Conservation (phyloP, 1,140 invertebrate genomes). For the Stratiolaelaps scimitus region DNA sequence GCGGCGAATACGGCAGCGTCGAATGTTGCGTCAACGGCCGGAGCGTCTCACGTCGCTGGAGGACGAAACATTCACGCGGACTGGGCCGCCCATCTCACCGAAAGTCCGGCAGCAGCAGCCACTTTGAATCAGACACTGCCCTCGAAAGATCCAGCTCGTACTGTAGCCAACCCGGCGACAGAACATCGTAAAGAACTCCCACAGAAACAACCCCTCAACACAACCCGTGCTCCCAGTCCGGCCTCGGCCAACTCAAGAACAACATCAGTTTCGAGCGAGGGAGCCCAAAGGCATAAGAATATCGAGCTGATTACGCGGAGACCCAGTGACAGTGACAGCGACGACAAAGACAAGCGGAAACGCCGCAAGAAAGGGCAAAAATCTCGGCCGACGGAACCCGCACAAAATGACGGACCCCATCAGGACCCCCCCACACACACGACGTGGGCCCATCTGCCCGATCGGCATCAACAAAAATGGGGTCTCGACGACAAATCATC, state of each 20-base stretch:
- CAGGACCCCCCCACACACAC: constrained; percentile 22
- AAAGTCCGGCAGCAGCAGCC: not conserved
- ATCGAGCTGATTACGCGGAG: constrained; percentile 9
- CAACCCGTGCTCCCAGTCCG: too few relatives aligned
- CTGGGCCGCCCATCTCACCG: constrained; percentile 19
- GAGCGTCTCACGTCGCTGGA: too few relatives aligned
- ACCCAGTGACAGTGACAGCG: not conserved
- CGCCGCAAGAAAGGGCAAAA: not conserved
- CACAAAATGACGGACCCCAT: constrained; percentile 19
- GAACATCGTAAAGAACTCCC: too few relatives aligned
- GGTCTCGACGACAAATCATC: not conserved
- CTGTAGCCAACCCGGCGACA: too few relatives aligned
- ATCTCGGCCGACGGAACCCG: not conserved
- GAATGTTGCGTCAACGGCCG: too few relatives aligned
- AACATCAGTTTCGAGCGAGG: too few relatives aligned
- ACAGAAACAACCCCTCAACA: too few relatives aligned
- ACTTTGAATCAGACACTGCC: constrained; percentile 16
- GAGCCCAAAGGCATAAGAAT: not conserved
- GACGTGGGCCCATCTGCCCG: constrained; percentile 18
- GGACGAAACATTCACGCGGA: not conserved
- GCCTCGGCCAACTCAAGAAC: too few relatives aligned
- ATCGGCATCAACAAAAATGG: constrained; percentile 13
- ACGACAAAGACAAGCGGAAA: not conserved
- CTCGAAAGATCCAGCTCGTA: too few relatives aligned
- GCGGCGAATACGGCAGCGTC: too few relatives aligned